A percentile compares a stretch with the other conserved stretches of the same genome.
Evolutionary conservation across 1,140 invertebrate genomes (phyloP).

Genomic region (Mya arenaria): DNA sequence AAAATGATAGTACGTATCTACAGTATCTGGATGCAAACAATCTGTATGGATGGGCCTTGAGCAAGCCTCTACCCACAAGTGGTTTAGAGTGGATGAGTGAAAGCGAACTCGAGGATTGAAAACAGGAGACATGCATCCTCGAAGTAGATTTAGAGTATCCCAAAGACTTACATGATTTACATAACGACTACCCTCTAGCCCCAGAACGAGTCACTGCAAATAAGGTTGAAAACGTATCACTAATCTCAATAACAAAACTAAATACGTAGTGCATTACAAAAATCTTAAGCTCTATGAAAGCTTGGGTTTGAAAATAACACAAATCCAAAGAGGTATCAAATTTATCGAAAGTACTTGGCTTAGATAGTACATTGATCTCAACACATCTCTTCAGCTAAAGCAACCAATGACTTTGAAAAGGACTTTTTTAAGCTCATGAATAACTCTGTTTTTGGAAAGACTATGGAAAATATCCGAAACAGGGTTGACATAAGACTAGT

Average conservation of each 20-base stretch:
- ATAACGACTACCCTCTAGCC: conserved; percentile 54
- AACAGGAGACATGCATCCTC: no score
- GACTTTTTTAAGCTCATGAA: conserved; percentile 65
- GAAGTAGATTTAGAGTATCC: no score
- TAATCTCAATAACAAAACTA: conserved; percentile 39
- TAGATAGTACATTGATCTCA: conserved; percentile 57
- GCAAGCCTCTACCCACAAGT: conserved; percentile 27
- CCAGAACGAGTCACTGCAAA: conserved; percentile 38
- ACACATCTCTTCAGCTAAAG: conserved; percentile 71
- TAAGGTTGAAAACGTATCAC: conserved; percentile 37
- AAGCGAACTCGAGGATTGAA: no score
- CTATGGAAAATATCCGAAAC: conserved; percentile 43
- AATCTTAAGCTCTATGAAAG: conserved; percentile 43
- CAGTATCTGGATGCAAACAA: conserved; percentile 61
- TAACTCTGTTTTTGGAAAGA: conserved; percentile 77
- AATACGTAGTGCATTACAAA: conserved; percentile 57
- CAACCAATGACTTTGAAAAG: conserved; percentile 79
- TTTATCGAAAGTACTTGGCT: conserved; percentile 58
- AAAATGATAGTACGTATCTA: conserved; percentile 52
- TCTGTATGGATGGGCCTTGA: conserved; percentile 42
- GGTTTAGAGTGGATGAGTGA: conserved; percentile 53
- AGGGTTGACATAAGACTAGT: conserved; percentile 21
- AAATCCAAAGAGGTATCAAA: conserved; percentile 47
- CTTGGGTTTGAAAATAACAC: conserved; percentile 50
- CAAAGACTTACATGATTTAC: conserved; percentile 53